Conservation (phyloP, 2,113 vertebrate species). For the Anoura caudifer region DNA sequence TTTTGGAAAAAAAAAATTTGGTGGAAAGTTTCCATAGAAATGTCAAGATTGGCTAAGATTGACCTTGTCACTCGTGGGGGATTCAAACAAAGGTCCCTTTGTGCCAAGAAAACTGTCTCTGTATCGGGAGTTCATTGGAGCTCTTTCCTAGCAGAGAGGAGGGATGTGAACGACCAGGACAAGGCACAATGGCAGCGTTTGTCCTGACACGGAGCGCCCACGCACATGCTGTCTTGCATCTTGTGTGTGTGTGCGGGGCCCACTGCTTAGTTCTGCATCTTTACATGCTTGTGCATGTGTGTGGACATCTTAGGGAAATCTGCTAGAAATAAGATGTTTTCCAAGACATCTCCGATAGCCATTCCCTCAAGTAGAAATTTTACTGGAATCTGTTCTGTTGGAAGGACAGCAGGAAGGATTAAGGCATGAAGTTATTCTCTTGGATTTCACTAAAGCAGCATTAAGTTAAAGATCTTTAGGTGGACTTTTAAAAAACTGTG, state of each 20-base stretch:
- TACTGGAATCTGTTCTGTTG: not conserved
- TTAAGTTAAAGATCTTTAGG: not conserved
- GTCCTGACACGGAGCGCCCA: not conserved
- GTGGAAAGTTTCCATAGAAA: constrained; percentile 65
- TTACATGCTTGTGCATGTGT: not conserved
- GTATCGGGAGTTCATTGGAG: constrained; percentile 72
- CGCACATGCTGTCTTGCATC: not conserved
- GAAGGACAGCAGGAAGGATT: not conserved
- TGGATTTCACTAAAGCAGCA: not conserved
- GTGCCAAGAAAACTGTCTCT: constrained; percentile 67
- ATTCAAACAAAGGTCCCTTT: constrained; percentile 78
- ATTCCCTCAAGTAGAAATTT: not conserved
- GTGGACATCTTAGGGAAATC: not conserved
- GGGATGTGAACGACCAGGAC: not conserved
- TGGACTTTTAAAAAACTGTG: not conserved
- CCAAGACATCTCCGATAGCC: not conserved
- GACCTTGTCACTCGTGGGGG: constrained; percentile 66
- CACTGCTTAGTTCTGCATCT: not conserved
- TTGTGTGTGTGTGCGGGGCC: not conserved
- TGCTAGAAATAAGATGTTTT: not conserved
- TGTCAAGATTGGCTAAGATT: constrained; percentile 59
- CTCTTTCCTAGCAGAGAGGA: constrained; percentile 51
- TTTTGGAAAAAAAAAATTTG: constrained; percentile 7
- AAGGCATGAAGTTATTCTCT: not conserved
- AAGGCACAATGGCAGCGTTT: constrained; percentile 20